Conservation (phyloP, 1,140 invertebrate species). For the Brachionus angularis region DNA sequence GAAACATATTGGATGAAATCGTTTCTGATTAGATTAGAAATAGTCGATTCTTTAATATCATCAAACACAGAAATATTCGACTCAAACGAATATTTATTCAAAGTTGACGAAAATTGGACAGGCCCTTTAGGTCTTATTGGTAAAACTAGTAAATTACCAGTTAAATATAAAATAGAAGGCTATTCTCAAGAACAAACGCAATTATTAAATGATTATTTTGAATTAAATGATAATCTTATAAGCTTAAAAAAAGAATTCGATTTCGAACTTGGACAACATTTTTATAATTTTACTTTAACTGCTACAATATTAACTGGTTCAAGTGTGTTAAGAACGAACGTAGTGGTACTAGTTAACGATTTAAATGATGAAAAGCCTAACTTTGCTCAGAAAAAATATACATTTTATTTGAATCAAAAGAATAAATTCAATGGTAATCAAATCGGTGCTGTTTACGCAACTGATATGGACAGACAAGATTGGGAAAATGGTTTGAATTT, state of each 20-base stretch:
- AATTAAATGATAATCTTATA: neutral
- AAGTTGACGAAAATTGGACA: constrained; percentile 25
- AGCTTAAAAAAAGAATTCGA: neutral
- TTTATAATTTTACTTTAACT: constrained; percentile 34
- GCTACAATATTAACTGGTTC: neutral
- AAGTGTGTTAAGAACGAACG: constrained; percentile 15
- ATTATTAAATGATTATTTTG: constrained; percentile 1
- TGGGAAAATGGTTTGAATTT: neutral
- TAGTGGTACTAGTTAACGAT: constrained; percentile 14
- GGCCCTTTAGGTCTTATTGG: neutral
- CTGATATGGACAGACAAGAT: constrained; percentile 12
- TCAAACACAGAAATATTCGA: neutral
- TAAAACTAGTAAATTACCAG: neutral
- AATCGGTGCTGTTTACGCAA: constrained; percentile 6
- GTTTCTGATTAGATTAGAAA: neutral
- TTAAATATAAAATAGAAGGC: constrained; percentile 20
- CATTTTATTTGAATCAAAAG: neutral
- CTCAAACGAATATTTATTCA: neutral
- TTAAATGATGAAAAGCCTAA: constrained; percentile 34
- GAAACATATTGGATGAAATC: neutral
- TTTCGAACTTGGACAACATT: constrained; percentile 5
- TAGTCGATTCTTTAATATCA: neutral
- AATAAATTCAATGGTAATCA: neutral
- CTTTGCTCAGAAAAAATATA: neutral
- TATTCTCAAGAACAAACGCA: neutral